phyloP scores from a whole-genome alignment of 2,888 invertebrate genomes.

The Laspeyria flexula region DNA sequence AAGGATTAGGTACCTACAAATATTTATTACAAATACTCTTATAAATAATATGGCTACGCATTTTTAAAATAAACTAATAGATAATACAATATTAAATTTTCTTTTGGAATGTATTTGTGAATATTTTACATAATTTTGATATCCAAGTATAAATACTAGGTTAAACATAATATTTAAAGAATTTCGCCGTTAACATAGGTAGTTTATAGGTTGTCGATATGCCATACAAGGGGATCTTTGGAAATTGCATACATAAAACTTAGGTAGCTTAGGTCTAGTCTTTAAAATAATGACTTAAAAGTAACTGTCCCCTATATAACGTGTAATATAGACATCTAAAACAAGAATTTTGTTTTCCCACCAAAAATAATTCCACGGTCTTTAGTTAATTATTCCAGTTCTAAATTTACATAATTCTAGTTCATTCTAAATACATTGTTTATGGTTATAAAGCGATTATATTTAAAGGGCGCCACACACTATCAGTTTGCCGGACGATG shows the following conservation, averaged over 20 bases:
- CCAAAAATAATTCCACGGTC: background rate
- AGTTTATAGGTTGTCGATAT: background rate
- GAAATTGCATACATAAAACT: conserved; percentile 8
- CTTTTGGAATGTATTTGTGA: conserved; percentile 13
- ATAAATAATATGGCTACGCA: conserved; percentile 56
- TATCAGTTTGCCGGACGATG: no score
- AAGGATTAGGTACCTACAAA: conserved; percentile 28
- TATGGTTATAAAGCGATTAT: no score
- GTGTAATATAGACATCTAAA: conserved; percentile 5
- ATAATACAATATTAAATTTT: background rate
- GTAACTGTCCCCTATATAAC: conserved; percentile 15
- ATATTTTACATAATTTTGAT: background rate
- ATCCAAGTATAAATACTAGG: background rate
- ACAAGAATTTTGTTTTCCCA: background rate
- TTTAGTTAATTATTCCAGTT: background rate
- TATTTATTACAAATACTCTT: conserved; percentile 31
- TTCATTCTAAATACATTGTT: conserved; percentile 28
- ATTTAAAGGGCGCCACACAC: no score
- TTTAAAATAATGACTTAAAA: conserved; percentile 10
- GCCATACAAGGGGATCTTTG: conserved; percentile 22
- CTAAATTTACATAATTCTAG: conserved; percentile 7
- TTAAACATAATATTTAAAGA: background rate
- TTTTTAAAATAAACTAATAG: conserved; percentile 15
- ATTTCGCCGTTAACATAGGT: background rate
- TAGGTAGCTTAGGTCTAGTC: conserved; percentile 7